A percentile compares a stretch with the other conserved stretches of the same genome.
Conservation (phyloP, 1,140 invertebrate species). For the Saccostrea cuccullata region DNA sequence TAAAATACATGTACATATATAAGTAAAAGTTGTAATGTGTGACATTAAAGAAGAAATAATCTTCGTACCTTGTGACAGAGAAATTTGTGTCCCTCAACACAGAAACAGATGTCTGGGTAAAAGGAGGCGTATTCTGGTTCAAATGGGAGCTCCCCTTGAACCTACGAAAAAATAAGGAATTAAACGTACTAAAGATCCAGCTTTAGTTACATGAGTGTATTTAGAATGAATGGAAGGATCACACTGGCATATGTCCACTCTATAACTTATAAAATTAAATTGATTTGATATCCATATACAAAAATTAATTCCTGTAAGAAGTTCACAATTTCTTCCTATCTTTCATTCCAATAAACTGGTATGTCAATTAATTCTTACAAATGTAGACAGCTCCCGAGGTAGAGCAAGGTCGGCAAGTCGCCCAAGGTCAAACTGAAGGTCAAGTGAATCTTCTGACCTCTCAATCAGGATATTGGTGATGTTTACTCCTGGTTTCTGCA, state of each 20-base stretch:
- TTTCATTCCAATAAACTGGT: too few species aligned
- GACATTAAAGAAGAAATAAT: background rate
- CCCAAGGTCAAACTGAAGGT: conserved; percentile 77
- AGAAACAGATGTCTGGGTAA: conserved; percentile 79
- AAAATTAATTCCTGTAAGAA: too few species aligned
- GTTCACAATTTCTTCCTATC: too few species aligned
- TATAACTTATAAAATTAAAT: too few species aligned
- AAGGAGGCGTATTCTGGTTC: conserved; percentile 69
- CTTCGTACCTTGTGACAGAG: conserved; percentile 79
- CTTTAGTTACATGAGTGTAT: background rate
- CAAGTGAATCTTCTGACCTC: conserved; percentile 61
- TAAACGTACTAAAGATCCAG: background rate
- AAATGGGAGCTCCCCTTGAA: conserved; percentile 76
- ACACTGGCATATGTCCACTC: too few species aligned
- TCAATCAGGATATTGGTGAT: conserved; percentile 78
- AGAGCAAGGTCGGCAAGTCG: conserved; percentile 77
- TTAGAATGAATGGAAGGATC: background rate
- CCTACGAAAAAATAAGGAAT: conserved; percentile 56
- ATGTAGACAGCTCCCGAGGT: conserved; percentile 74
- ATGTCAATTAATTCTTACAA: conserved; percentile 58
- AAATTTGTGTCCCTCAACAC: conserved; percentile 78
- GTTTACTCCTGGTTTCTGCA: conserved; percentile 76
- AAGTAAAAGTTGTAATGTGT: too few species aligned
- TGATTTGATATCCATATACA: too few species aligned
- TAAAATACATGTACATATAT: too few species aligned